Evolutionary conservation across 64 coral and sea anemone genomes (phyloP).

Genomic region (Montipora cactus): DNA sequence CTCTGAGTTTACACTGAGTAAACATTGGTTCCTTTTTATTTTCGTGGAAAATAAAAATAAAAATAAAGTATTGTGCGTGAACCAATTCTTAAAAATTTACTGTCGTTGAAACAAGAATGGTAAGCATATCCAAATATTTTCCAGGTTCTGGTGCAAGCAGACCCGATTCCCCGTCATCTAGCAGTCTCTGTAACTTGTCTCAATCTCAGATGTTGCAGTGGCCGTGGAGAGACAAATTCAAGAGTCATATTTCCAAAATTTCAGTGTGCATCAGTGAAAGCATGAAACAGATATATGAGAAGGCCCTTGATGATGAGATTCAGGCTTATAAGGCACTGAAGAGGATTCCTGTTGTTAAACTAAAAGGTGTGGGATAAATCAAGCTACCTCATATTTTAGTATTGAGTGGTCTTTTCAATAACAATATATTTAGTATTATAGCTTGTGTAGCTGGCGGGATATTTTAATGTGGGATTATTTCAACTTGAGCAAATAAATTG

Average conservation of each 20-base stretch:
- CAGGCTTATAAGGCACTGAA: constrained; percentile 14
- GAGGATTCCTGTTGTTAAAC: constrained; percentile 16
- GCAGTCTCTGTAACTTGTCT: not conserved
- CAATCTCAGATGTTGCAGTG: constrained; percentile 5
- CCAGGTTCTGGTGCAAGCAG: constrained; percentile 31
- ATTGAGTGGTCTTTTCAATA: too few relatives aligned
- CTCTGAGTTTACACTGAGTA: too few relatives aligned
- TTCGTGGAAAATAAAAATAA: too few relatives aligned
- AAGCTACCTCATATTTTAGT: too few relatives aligned
- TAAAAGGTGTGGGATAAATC: constrained; percentile 48
- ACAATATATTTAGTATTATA: too few relatives aligned
- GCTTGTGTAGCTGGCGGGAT: too few relatives aligned
- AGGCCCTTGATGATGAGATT: constrained; percentile 58
- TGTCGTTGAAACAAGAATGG: not conserved
- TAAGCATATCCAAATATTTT: not conserved
- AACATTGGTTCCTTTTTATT: too few relatives aligned
- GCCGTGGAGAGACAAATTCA: constrained; percentile 73
- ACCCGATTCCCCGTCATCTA: not conserved
- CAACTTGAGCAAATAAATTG: too few relatives aligned
- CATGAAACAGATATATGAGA: constrained; percentile 48
- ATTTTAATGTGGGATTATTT: too few relatives aligned
- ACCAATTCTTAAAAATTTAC: too few relatives aligned
- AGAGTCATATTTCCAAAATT: constrained; percentile 67
- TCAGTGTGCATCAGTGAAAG: constrained; percentile 56
- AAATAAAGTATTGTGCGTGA: too few relatives aligned